Evolutionary conservation across 2,888 invertebrate species (phyloP).

Genomic region (Oithona nana): DNA sequence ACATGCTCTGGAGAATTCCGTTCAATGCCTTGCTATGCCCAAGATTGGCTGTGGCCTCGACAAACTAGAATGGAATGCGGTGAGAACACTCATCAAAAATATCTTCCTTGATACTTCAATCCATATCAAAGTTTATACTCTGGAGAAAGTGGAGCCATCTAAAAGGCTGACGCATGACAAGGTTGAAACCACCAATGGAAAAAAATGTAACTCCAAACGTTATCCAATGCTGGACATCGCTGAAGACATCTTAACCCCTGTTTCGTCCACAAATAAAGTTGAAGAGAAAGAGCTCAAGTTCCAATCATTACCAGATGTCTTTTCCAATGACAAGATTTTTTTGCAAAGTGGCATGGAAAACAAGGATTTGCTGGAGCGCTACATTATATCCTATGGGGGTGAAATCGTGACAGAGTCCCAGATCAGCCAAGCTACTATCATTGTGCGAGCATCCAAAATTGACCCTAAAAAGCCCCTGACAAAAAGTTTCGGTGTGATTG

Average conservation of each 20-base stretch:
- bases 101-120: not conserved
- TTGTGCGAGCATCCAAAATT: not conserved
- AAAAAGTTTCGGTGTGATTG: not conserved
- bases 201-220: not conserved
- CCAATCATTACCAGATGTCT: not conserved
- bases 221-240: not conserved
- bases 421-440: not conserved
- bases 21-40: conserved; percentile 27
- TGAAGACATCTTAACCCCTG: not conserved
- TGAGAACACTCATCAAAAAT: conserved; percentile 20
- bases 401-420: conserved; percentile 1
- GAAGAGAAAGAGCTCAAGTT: not conserved
- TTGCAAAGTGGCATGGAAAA: not conserved
- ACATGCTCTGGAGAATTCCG: conserved; percentile 24
- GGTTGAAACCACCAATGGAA: not conserved
- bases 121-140: not conserved
- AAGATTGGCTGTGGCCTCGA: conserved; percentile 30
- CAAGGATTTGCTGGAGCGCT: not conserved
- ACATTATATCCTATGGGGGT: conserved; percentile 2
- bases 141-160: not conserved
- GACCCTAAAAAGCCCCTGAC: not conserved
- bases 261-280: no score
- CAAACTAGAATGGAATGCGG: conserved; percentile 26
- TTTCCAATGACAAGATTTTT: not conserved
- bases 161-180: not conserved